phyloP scores from a whole-genome alignment of 2,113 vertebrate genomes.

The Telmatochromis sp. region DNA sequence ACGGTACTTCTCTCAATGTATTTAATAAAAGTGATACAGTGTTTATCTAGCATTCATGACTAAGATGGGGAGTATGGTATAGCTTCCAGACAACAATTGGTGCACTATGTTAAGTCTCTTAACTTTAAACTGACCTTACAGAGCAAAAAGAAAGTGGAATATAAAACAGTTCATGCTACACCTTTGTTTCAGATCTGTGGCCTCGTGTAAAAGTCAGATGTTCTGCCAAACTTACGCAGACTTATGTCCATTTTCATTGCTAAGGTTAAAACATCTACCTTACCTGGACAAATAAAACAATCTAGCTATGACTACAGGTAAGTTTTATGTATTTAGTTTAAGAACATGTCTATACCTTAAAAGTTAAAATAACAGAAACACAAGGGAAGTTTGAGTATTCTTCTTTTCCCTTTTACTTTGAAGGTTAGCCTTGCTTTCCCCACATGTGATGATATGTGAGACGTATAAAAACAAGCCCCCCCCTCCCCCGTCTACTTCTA shows the following conservation, averaged over 20 bases:
- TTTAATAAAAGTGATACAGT: too few species aligned
- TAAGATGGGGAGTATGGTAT: too few species aligned
- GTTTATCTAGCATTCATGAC: too few species aligned
- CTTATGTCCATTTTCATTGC: not conserved
- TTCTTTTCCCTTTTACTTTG: not conserved
- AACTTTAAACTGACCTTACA: too few species aligned
- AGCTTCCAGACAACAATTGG: too few species aligned
- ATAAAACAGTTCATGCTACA: too few species aligned
- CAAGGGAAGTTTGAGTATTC: not conserved
- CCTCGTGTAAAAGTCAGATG: not conserved
- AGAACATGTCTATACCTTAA: not conserved
- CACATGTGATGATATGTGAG: not conserved
- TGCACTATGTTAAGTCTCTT: too few species aligned
- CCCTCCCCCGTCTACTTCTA: not conserved
- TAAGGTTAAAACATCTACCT: not conserved
- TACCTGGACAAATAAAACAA: not conserved
- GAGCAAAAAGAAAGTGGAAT: too few species aligned
- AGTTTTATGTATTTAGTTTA: not conserved
- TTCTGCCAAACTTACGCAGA: not conserved
- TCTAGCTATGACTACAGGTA: not conserved
- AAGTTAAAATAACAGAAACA: not conserved
- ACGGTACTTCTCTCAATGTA: too few species aligned
- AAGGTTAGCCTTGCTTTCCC: not conserved
- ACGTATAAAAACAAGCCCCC: constrained; percentile 12
- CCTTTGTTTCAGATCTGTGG: not conserved